Evolutionary conservation across 2,888 invertebrate species (phyloP).

Genomic region (Nephrocerus scutellatus): DNA sequence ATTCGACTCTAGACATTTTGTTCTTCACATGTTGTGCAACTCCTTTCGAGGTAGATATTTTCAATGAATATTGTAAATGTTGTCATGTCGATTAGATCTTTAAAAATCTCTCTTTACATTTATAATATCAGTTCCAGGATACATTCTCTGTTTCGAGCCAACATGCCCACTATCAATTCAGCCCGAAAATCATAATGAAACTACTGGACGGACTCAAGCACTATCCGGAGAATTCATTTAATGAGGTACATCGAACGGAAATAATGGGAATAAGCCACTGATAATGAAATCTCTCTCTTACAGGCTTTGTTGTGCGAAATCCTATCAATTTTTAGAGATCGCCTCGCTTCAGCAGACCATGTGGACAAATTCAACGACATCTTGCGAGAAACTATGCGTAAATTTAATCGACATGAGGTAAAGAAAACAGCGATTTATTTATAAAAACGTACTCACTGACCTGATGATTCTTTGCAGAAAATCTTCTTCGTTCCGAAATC

Average conservation of each 20-base stretch:
- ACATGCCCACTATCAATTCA: slow-evolving; percentile 44
- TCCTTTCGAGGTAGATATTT: too few relatives aligned
- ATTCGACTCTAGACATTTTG: too few relatives aligned
- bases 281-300: slow-evolving; percentile 12
- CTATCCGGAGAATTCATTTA: slow-evolving; percentile 41
- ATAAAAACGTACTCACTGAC: too few relatives aligned
- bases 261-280: not conserved
- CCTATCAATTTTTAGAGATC: slow-evolving; percentile 65
- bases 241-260: slow-evolving; percentile 31
- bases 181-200: slow-evolving; percentile 45
- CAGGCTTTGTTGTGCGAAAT: slow-evolving; percentile 72
- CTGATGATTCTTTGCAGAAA: too few relatives aligned
- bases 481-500: slow-evolving; percentile 40
- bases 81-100: too few relatives aligned
- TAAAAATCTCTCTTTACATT: too few relatives aligned
- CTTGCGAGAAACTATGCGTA: slow-evolving; percentile 50
- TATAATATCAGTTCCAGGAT: slow-evolving; percentile 40
- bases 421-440: slow-evolving; percentile 5
- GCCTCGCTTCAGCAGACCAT: slow-evolving; percentile 61
- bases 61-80: too few relatives aligned
- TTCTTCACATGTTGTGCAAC: too few relatives aligned
- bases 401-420: slow-evolving; percentile 41
- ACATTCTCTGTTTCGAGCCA: slow-evolving; percentile 30
- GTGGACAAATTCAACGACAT: slow-evolving; percentile 59
- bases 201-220: slow-evolving; percentile 35